Evolutionary conservation across 2,113 vertebrate genomes (phyloP).

Genomic region (Amphiprion percula): DNA sequence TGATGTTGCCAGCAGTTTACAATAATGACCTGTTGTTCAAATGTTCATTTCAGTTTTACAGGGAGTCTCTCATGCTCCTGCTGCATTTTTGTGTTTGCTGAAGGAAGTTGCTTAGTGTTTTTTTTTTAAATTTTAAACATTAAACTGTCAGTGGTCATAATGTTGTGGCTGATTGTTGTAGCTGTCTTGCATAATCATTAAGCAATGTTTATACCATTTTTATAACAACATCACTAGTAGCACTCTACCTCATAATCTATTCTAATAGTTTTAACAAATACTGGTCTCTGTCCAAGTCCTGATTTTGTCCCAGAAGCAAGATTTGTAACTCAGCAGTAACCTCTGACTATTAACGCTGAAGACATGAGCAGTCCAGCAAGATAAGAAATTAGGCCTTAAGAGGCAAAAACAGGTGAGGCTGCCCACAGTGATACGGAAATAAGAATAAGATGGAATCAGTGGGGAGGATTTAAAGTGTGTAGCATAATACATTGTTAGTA

Average conservation of each 20-base stretch:
- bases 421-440: conserved; percentile 29
- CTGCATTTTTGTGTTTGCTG: neutral
- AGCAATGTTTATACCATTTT: neutral
- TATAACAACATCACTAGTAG: neutral
- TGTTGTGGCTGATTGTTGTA: neutral
- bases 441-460: conserved; percentile 30
- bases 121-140: neutral
- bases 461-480: conserved; percentile 27
- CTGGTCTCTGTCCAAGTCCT: neutral
- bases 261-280: conserved; percentile 3
- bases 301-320: conserved; percentile 9
- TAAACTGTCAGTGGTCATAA: no score
- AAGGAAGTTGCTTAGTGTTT: neutral
- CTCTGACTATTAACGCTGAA: conserved; percentile 5
- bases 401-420: neutral
- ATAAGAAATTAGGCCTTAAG: conserved; percentile 32
- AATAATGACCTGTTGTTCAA: neutral
- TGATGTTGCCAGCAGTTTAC: conserved; percentile 34
- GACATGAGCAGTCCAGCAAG: conserved; percentile 11
- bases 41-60: neutral
- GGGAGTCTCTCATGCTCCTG: neutral
- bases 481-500: neutral
- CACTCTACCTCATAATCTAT: conserved; percentile 17
- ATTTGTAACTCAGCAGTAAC: conserved; percentile 1
- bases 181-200: neutral